Base-by-base conservation (phyloP, 2,113 vertebrate genomes). In the Nyctereutes procyonoides region DNA sequence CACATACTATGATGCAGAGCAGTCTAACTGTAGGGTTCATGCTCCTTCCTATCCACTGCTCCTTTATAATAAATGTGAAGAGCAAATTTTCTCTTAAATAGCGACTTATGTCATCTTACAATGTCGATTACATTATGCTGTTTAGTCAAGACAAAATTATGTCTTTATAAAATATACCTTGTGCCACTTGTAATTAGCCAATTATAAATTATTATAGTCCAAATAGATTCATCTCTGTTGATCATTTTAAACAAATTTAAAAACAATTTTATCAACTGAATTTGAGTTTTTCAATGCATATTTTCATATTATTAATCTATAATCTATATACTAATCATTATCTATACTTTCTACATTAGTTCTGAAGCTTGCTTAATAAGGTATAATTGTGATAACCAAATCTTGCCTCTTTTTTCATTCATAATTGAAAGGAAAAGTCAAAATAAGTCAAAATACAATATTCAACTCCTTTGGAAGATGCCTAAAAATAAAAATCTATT, bases 211-310 rank as follows among this genome's bases (percentile, higher is more conserved):
- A 22, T 8, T 38, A 14, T 48, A 32, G 2, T 60, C 11, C 1
- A 28, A 73, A 65, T 43, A 86, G 2, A 58, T 38, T 71, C 38
- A 85, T 73, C 43, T 83, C n/a, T 88, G 28, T 6, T 81, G 1
- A 58, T 88, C 30, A 53, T 60, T 97, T 90, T 96, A 88, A 96
- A 79, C 13, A 51, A 92, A 76, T 3, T 0, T 80, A 15, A 95
- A 97, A 95, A 55, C 17, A 60, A 84, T 56, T 76, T 53, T 24
- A 69, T 32, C 55, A 79, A 55, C 60, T 86, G 17, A 67, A 79
- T 88, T 71, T 95, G 22, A 10, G 85, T 69, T 73, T 77, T 82
- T 10, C 22, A 48, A 22, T 32, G 9, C 1, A 55, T 35, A 67
- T 82, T 93, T 93, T 88, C 16, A 53, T 79, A 69, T 38, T 51